Evolutionary conservation across 2,797 vertebrate genomes (phyloP).

Genomic region (Acanthurus tractus): DNA sequence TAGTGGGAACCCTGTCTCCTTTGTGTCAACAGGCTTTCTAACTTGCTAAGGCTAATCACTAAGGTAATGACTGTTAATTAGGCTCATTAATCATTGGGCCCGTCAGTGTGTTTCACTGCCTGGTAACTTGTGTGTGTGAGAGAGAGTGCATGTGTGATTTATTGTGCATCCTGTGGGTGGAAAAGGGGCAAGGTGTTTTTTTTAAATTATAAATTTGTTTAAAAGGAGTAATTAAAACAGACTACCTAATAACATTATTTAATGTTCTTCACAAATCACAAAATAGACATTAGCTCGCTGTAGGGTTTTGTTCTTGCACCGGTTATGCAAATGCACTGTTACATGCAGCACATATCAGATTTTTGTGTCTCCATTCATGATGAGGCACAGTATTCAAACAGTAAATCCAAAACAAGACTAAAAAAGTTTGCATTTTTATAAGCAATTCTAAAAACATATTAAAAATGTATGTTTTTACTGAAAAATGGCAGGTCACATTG

Average conservation of each 20-base stretch:
- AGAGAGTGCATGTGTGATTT: conserved; percentile 21
- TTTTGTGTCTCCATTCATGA: too few species aligned
- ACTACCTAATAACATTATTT: background rate
- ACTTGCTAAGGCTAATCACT: conserved; percentile 70
- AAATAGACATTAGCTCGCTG: background rate
- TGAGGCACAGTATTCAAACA: too few species aligned
- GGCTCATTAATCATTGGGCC: conserved; percentile 78
- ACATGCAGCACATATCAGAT: too few species aligned
- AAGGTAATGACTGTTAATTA: conserved; percentile 77
- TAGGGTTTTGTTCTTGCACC: too few species aligned
- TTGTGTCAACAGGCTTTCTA: conserved; percentile 67
- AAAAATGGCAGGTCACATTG: too few species aligned
- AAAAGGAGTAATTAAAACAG: background rate
- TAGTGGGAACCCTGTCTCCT: conserved; percentile 44
- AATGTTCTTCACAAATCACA: background rate
- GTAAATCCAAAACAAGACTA: too few species aligned
- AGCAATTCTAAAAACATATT: too few species aligned
- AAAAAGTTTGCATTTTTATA: too few species aligned
- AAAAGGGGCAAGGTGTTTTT: background rate
- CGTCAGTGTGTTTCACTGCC: conserved; percentile 60
- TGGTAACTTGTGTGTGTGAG: conserved; percentile 17
- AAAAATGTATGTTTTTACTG: too few species aligned
- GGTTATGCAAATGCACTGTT: too few species aligned
- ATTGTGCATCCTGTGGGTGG: background rate
- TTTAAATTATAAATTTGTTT: conserved; percentile 5